phyloP scores from a whole-genome alignment of 2,888 invertebrate genomes.

The Adelphocoris suturalis region DNA sequence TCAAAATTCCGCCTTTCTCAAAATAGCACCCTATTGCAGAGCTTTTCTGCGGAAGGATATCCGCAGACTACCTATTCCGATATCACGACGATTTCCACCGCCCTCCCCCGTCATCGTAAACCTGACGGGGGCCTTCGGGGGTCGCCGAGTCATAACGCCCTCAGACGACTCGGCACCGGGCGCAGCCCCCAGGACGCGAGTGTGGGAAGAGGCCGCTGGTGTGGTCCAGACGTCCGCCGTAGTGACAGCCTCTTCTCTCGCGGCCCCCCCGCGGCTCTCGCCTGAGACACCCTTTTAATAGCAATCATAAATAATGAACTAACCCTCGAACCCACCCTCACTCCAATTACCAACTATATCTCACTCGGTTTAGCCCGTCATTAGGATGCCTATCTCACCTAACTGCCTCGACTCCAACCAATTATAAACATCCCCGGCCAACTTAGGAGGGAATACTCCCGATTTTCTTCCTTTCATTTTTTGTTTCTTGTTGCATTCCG shows the following conservation, averaged over 20 bases:
- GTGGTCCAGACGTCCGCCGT: conserved; percentile 62
- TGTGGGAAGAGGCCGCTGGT: conserved; percentile 65
- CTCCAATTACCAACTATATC: conserved; percentile 67
- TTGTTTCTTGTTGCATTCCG: not conserved
- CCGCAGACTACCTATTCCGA: too few species aligned
- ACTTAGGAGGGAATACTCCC: conserved; percentile 17
- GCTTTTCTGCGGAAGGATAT: too few species aligned
- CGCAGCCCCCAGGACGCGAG: not conserved
- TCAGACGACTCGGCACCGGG: conserved; percentile 28
- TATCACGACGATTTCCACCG: too few species aligned
- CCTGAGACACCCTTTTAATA: conserved; percentile 64
- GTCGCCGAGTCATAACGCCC: conserved; percentile 34
- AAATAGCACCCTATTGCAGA: too few species aligned
- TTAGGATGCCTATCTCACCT: conserved; percentile 57
- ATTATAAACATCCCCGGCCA: conserved; percentile 10
- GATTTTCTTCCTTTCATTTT: not conserved
- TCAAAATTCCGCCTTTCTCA: too few species aligned
- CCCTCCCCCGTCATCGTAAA: not conserved
- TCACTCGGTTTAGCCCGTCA: conserved; percentile 56
- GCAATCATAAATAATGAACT: conserved; percentile 68
- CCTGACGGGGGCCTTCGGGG: not conserved
- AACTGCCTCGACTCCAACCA: conserved; percentile 24
- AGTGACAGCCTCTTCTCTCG: conserved; percentile 50
- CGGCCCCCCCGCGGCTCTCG: conserved; percentile 64
- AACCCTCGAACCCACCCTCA: conserved; percentile 60